Evolutionary conservation across 2,797 vertebrate species (phyloP).

Genomic region (Trachurus trachurus): DNA sequence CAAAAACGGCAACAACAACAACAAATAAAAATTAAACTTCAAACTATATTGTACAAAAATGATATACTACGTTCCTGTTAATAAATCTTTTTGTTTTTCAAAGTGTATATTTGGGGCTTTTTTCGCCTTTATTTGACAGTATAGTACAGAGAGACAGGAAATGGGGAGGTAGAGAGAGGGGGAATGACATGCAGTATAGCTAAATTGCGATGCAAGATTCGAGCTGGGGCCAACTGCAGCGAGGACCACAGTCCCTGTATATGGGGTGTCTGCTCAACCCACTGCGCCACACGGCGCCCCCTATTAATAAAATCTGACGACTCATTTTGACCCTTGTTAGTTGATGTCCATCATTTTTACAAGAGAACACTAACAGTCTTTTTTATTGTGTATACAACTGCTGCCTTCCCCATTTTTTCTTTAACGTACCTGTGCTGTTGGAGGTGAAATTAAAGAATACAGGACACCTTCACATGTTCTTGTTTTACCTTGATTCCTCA

Average conservation of each 20-base stretch:
- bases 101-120: too few relatives aligned
- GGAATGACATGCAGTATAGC: too few relatives aligned
- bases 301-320: neutral
- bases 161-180: too few relatives aligned
- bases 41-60: neutral
- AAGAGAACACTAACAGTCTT: neutral
- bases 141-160: neutral
- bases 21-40: neutral
- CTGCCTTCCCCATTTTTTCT: neutral
- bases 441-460: constrained; percentile 23
- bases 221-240: too few relatives aligned
- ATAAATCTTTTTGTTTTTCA: too few relatives aligned
- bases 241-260: too few relatives aligned
- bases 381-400: neutral
- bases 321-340: too few relatives aligned
- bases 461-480: constrained; percentile 53
- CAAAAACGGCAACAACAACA: neutral
- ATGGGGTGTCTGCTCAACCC: too few relatives aligned
- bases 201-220: too few relatives aligned
- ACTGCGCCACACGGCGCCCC: too few relatives aligned
- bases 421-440: constrained; percentile 7
- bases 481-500: constrained; percentile 30
- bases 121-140: neutral
- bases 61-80: too few relatives aligned
- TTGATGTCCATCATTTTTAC: neutral